Conservation (phyloP, 2,888 invertebrate genomes). For the Axea sp. region DNA sequence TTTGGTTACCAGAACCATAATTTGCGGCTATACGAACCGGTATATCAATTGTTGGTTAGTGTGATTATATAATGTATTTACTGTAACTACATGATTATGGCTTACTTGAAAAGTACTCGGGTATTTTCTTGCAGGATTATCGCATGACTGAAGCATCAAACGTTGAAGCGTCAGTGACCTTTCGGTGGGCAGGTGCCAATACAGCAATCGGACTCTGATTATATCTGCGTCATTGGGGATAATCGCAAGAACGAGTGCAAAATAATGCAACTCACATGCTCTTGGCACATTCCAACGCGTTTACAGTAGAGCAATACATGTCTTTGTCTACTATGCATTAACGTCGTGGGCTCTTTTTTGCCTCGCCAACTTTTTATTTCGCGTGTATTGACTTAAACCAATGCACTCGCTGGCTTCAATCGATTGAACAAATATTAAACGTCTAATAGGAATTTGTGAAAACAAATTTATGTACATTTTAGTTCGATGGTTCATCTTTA, state of each 20-base stretch:
- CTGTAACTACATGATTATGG: slow-evolving; percentile 58
- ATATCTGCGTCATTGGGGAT: slow-evolving; percentile 59
- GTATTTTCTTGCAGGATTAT: slow-evolving; percentile 28
- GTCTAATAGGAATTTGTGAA: too few species aligned
- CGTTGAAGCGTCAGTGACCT: slow-evolving; percentile 52
- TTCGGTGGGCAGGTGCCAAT: slow-evolving; percentile 64
- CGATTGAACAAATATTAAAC: too few species aligned
- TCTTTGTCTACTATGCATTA: slow-evolving; percentile 27
- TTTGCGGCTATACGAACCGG: slow-evolving; percentile 47
- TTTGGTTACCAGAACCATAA: slow-evolving; percentile 46
- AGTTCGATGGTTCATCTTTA: too few species aligned
- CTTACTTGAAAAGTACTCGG: slow-evolving; percentile 21
- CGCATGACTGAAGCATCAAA: slow-evolving; percentile 7
- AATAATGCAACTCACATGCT: slow-evolving; percentile 68
- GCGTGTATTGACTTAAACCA: too few species aligned
- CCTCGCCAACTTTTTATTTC: background rate
- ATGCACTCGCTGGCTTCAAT: too few species aligned
- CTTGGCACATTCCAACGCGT: slow-evolving; percentile 71
- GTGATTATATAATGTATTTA: slow-evolving; percentile 57
- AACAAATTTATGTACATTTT: too few species aligned
- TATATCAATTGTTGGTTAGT: slow-evolving; percentile 54
- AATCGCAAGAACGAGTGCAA: slow-evolving; percentile 66
- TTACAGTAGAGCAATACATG: slow-evolving; percentile 53
- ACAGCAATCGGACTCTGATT: slow-evolving; percentile 64
- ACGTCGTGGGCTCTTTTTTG: slow-evolving; percentile 14